A percentile compares a stretch with the other conserved stretches of the same genome.
These are phyloP conservation scores for Dasyornis broadbenti DNA, from an alignment of 2,113 vertebrate genomes.

Conservation along the genomic window DNA sequence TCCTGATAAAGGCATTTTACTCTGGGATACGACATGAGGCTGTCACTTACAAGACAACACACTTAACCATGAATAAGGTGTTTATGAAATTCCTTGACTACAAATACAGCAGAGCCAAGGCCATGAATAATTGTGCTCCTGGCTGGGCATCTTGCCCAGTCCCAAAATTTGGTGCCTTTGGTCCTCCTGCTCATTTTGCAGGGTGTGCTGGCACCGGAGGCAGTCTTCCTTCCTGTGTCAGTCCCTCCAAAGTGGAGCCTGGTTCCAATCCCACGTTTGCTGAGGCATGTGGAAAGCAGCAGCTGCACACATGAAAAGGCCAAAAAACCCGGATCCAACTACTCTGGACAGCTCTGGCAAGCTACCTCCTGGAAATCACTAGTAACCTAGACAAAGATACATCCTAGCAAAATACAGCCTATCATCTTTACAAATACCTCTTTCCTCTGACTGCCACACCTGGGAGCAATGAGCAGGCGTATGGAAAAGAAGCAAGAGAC, in stretches of 20 bases:
- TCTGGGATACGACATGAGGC: not conserved
- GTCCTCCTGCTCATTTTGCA: not conserved
- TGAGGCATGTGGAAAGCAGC: not conserved
- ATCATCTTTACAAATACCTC: not conserved
- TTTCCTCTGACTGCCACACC: not conserved
- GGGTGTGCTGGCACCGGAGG: not conserved
- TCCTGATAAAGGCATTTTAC: not conserved
- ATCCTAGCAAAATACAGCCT: not conserved
- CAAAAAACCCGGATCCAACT: not conserved
- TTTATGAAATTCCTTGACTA: not conserved
- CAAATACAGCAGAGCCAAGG: not conserved
- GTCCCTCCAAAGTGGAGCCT: not conserved
- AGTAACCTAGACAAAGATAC: not conserved
- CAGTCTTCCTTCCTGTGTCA: not conserved
- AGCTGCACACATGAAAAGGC: not conserved
- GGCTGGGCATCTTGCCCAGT: not conserved
- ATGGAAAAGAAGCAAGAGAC: not conserved
- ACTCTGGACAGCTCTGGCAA: not conserved
- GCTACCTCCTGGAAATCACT: not conserved
- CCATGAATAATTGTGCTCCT: not conserved
- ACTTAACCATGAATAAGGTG: not conserved
- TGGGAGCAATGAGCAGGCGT: not conserved
- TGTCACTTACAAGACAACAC: not conserved
- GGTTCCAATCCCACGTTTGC: not conserved
- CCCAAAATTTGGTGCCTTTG: not conserved